Conservation (phyloP, 2,888 invertebrate genomes). For the Embidobia sp. region DNA sequence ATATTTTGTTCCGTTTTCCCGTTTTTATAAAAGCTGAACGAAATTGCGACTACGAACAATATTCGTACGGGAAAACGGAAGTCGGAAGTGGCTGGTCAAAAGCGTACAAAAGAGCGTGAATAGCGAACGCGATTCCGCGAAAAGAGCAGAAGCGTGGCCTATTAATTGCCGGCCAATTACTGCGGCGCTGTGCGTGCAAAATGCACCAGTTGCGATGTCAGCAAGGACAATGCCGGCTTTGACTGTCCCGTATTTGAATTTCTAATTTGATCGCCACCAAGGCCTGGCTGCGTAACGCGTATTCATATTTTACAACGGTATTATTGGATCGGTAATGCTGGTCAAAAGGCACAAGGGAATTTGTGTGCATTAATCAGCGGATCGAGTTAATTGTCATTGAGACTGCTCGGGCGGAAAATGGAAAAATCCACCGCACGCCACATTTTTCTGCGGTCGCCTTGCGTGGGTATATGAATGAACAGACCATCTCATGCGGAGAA, state of each 20-base stretch:
- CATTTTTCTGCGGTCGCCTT: too few species aligned
- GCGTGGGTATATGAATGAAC: too few species aligned
- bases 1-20: too few species aligned
- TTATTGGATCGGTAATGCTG: slow-evolving; percentile 35
- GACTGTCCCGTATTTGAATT: slow-evolving; percentile 43
- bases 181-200: slow-evolving; percentile 43
- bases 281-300: slow-evolving; percentile 5
- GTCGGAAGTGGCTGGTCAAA: slow-evolving; percentile 6
- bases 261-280: slow-evolving; percentile 46
- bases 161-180: slow-evolving; percentile 73
- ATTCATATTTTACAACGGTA: slow-evolving; percentile 36
- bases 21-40: too few species aligned
- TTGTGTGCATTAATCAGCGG: slow-evolving; percentile 10
- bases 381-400: slow-evolving; percentile 5
- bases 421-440: too few species aligned
- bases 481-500: too few species aligned
- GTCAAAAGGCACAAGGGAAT: slow-evolving; percentile 6
- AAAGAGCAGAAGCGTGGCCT: slow-evolving; percentile 51
- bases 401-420: background rate
- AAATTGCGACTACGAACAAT: too few species aligned
- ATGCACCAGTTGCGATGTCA: slow-evolving; percentile 25
- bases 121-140: slow-evolving; percentile 11
- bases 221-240: slow-evolving; percentile 53
- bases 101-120: slow-evolving; percentile 11
- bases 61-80: slow-evolving; percentile 23